Conservation (phyloP, 2,113 vertebrate species). For the Patagioenas fasciata region DNA sequence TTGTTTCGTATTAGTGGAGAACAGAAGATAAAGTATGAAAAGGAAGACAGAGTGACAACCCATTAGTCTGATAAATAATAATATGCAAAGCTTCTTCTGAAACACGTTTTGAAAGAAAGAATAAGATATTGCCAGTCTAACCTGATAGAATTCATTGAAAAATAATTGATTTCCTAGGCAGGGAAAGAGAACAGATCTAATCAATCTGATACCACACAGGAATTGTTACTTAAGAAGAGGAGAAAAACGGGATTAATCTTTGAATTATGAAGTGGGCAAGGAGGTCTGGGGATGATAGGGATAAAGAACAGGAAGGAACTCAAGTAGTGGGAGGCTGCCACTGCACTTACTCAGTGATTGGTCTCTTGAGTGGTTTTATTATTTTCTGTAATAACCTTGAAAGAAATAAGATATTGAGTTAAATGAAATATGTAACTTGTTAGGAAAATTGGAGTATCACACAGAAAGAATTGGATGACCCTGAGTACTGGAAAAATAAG, state of each 20-base stretch:
- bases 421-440: constrained; percentile 9
- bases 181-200: constrained; percentile 23
- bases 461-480: background rate
- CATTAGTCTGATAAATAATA: constrained; percentile 46
- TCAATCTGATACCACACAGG: constrained; percentile 51
- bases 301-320: background rate
- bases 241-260: constrained; percentile 12
- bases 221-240: constrained; percentile 47
- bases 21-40: background rate
- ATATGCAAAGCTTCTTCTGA: constrained; percentile 13
- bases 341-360: background rate
- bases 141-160: constrained; percentile 16
- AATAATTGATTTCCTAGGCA: constrained; percentile 41
- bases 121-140: constrained; percentile 37
- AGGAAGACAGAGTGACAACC: background rate
- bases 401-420: constrained; percentile 4
- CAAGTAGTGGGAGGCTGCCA: background rate
- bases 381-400: constrained; percentile 51
- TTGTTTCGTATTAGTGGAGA: background rate
- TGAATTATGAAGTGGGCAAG: constrained; percentile 31
- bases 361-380: constrained; percentile 41
- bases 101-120: constrained; percentile 32
- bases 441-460: background rate
- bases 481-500: background rate
- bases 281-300: background rate